Evolutionary conservation across 2,888 invertebrate species (phyloP), one percentile per base, ranked within the genome.

Genomic region (Cactoblastis cactorum): DNA sequence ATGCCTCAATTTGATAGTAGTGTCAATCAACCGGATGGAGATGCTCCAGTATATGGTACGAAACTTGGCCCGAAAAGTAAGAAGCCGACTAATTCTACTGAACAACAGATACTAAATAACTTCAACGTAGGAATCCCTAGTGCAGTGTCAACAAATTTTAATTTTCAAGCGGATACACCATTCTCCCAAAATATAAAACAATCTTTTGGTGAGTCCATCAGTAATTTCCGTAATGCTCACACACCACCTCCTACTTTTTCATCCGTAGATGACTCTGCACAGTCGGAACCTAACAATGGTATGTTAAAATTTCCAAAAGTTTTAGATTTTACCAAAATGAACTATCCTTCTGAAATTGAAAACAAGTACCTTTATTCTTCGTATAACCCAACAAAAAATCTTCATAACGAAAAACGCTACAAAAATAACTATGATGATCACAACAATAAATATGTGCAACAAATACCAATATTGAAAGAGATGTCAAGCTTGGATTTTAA

Each of bases 301-400:
- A 45, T 62, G 32, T 53, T 77, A 5, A 80, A 83, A 55, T 86
- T 79, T 65, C 82, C 75, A 9, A 80, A 77, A 69, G 77, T 85
- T 1, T 69, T 86, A 3, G 88, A 88, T 64, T 89, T 85, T 55
- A 85, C 85, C 1, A 82, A 82, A 53, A 57, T 72, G 11, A 79
- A 77, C 49, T 80, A 81, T 67, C 78, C 76, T 6, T 63, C 72
- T 28, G 71, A 67, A 52, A 45, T 73, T 33, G 81, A 81, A 49
- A 68, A 77, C 1, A 79, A 80, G 53, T 65, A 61, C 54, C 79
- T 78, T 55, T 70, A 74, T 53, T 62, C 70, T 52, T 47, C 58
- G 11, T 71, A 69, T 55, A 67, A 67, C 45, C 57, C 67, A 11
- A 53, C 65, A 24, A 56, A 57, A 39, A 67, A 67, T 59, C 59